Conservation (phyloP, 2,888 invertebrate species). For the Hololepta plana region DNA sequence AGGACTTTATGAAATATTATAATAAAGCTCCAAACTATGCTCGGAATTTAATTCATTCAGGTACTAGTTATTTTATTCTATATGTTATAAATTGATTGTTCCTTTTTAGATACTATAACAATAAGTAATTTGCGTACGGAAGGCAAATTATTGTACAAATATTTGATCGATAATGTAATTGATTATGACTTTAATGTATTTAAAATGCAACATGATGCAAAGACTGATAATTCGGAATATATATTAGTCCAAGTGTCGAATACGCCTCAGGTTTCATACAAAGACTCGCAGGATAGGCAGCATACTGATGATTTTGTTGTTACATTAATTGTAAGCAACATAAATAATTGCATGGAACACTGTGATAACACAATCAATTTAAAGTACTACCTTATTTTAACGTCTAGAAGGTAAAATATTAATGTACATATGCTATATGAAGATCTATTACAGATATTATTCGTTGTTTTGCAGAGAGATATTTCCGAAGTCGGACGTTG, state of each 20-base stretch:
- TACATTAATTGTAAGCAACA: constrained; percentile 44
- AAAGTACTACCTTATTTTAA: constrained; percentile 41
- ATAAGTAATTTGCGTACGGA: constrained; percentile 41
- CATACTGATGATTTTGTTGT: constrained; percentile 49
- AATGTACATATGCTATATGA: constrained; percentile 3
- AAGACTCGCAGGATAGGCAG: constrained; percentile 37
- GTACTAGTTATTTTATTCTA: constrained; percentile 20
- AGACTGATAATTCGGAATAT: constrained; percentile 31
- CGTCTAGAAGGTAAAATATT: constrained; percentile 30
- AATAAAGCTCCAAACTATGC: constrained; percentile 61
- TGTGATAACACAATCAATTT: constrained; percentile 27
- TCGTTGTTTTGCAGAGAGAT: constrained; percentile 27
- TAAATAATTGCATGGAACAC: constrained; percentile 23
- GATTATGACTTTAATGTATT: constrained; percentile 48
- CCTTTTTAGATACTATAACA: constrained; percentile 32
- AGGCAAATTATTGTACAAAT: constrained; percentile 46
- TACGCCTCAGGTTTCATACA: constrained; percentile 35
- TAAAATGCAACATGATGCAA: constrained; percentile 32
- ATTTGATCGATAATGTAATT: constrained; percentile 47
- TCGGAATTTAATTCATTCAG: constrained; percentile 49
- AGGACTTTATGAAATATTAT: constrained; percentile 61
- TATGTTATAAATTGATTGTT: constrained; percentile 4
- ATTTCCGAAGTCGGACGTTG: constrained; percentile 41
- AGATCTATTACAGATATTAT: not conserved
- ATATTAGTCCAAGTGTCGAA: constrained; percentile 42